Evolutionary conservation across 2,113 vertebrate species (phyloP).

Genomic region (Erythrocercus mccallii): DNA sequence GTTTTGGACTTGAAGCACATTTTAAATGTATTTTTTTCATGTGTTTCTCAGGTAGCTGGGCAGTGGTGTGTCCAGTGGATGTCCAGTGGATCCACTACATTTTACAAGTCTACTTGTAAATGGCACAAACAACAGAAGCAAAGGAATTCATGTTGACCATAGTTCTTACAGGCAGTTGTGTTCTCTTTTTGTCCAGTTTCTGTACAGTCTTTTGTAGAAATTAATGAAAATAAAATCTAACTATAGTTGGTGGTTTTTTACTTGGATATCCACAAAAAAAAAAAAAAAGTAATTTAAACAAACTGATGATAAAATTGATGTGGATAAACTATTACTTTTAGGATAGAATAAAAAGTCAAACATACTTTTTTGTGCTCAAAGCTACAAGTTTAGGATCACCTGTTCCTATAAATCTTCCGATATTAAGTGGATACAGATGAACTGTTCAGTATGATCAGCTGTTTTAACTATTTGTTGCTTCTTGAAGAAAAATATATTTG

Average conservation of each 20-base stretch:
- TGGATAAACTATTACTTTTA: not conserved
- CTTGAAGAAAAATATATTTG: not conserved
- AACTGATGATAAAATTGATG: not conserved
- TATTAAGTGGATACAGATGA: not conserved
- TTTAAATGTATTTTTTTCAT: not conserved
- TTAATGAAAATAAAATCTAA: not conserved
- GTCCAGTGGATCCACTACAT: not conserved
- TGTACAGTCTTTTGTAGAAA: not conserved
- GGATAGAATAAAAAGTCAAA: not conserved
- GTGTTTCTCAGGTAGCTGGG: not conserved
- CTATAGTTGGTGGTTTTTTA: not conserved
- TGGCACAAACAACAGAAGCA: not conserved
- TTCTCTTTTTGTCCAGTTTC: not conserved
- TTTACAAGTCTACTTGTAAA: not conserved
- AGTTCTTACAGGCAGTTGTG: not conserved
- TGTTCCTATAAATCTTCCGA: not conserved
- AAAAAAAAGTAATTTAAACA: not conserved
- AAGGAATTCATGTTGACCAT: not conserved
- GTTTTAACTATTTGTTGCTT: not conserved
- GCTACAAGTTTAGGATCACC: not conserved
- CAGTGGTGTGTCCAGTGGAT: not conserved
- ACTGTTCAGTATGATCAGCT: not conserved
- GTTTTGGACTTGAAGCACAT: not conserved
- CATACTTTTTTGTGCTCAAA: not conserved
- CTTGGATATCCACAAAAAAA: not conserved